Evolutionary conservation across 2,113 vertebrate genomes (phyloP).

Genomic region (Syngnathus scovelli): DNA sequence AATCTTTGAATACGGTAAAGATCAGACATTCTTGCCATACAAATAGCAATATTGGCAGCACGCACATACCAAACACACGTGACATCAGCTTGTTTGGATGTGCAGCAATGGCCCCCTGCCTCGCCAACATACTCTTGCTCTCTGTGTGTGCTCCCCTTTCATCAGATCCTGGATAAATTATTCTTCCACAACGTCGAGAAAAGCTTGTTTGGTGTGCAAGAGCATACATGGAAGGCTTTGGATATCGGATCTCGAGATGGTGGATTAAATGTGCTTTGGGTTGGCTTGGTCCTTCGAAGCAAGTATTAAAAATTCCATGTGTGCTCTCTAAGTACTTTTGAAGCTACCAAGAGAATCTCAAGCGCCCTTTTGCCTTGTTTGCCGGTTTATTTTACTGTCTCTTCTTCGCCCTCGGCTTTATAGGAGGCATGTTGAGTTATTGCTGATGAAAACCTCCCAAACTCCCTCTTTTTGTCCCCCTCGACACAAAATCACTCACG

Average conservation of each 20-base stretch:
- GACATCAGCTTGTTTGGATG: constrained; percentile 22
- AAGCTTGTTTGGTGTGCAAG: constrained; percentile 12
- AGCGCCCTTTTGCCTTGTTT: not conserved
- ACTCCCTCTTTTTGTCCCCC: not conserved
- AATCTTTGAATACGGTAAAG: not conserved
- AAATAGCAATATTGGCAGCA: constrained; percentile 10
- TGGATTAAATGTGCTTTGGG: not conserved
- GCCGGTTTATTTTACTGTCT: constrained; percentile 6
- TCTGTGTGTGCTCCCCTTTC: not conserved
- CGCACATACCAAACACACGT: constrained; percentile 10
- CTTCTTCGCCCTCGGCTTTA: constrained; percentile 2
- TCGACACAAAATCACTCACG: constrained; percentile 1
- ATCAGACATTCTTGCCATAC: not conserved
- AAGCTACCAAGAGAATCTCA: constrained; percentile 1
- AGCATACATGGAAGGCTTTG: constrained; percentile 5
- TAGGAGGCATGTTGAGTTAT: constrained; percentile 10
- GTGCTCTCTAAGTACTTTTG: not conserved
- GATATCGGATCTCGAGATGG: not conserved
- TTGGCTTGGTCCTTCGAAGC: not conserved
- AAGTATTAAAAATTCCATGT: not conserved
- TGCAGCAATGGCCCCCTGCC: constrained; percentile 11
- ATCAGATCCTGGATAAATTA: constrained; percentile 19
- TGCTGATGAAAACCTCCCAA: constrained; percentile 7
- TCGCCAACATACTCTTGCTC: not conserved
- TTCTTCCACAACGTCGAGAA: constrained; percentile 11